Evolutionary conservation across 2,888 invertebrate genomes (phyloP).

Genomic region (Clivina fossor): DNA sequence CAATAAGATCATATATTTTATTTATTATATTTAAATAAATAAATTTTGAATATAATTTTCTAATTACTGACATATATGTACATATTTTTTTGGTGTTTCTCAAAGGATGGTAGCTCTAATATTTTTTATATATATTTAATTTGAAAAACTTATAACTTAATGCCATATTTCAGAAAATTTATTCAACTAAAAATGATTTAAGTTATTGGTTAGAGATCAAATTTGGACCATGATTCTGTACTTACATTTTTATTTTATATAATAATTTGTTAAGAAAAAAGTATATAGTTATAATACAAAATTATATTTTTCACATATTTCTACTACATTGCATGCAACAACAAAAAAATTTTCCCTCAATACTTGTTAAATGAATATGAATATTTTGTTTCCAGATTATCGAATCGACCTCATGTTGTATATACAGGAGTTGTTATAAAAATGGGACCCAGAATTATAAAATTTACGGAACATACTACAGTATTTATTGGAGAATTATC

Average conservation of each 20-base stretch:
- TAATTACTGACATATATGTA: too few relatives aligned
- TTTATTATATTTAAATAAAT: too few relatives aligned
- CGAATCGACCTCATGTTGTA: slow-evolving; percentile 72
- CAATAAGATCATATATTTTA: too few relatives aligned
- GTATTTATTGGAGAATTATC: slow-evolving; percentile 79
- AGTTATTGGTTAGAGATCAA: too few relatives aligned
- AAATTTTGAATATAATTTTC: neutral
- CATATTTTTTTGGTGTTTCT: too few relatives aligned
- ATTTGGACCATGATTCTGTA: too few relatives aligned
- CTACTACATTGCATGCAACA: neutral
- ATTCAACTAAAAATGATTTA: too few relatives aligned
- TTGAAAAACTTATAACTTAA: too few relatives aligned
- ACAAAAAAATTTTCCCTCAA: slow-evolving; percentile 34
- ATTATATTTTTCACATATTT: slow-evolving; percentile 46
- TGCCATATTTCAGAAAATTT: too few relatives aligned
- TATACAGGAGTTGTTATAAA: slow-evolving; percentile 86
- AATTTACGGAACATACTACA: slow-evolving; percentile 79
- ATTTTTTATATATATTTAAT: too few relatives aligned
- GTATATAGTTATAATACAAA: neutral
- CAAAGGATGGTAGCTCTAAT: too few relatives aligned
- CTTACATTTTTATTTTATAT: neutral
- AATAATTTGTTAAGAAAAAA: neutral
- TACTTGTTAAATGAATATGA: slow-evolving; percentile 18
- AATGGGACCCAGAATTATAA: slow-evolving; percentile 59
- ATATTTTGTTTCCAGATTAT: slow-evolving; percentile 71